Percentiles rank a stretch among this genome's conserved stretches.
These are phyloP conservation scores for Galeopterus variegatus DNA, from an alignment of 2,113 vertebrate species.

Conservation along the genomic window DNA sequence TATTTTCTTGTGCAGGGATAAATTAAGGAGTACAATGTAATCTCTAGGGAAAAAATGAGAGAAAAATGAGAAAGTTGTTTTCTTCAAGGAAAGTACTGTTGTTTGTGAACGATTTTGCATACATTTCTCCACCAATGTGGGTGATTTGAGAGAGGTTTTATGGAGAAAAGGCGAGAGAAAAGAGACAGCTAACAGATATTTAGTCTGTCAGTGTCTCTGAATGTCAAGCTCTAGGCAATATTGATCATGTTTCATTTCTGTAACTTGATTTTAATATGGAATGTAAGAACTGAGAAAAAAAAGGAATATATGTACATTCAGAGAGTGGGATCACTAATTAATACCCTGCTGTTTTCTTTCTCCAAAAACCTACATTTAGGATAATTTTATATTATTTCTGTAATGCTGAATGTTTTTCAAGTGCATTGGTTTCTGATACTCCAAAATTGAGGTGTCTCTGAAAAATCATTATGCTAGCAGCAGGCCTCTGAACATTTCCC, in stretches of 20 bases:
- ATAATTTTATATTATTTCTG: constrained; percentile 11
- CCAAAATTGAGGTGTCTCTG: neutral
- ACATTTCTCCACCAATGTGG: neutral
- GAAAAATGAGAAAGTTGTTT: neutral
- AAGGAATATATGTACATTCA: rapidly evolving
- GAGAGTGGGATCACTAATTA: neutral
- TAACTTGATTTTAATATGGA: neutral
- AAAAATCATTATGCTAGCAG: neutral
- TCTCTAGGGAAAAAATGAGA: neutral
- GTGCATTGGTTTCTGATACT: neutral
- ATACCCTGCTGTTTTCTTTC: neutral
- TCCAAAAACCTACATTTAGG: constrained; percentile 27
- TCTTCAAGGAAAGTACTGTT: neutral
- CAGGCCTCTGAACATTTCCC: neutral
- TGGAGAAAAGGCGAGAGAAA: neutral
- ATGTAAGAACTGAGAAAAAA: neutral
- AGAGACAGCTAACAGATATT: neutral
- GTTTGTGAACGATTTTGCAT: neutral
- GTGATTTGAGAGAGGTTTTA: neutral
- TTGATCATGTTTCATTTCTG: neutral
- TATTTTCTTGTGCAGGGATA: neutral
- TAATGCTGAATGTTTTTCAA: neutral
- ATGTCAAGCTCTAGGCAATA: neutral
- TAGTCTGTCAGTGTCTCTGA: neutral
- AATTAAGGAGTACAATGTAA: neutral